A percentile compares a stretch with the other conserved stretches of the same genome.
Conservation (phyloP, 2,797 vertebrate genomes). For the Limnodromus scolopaceus region DNA sequence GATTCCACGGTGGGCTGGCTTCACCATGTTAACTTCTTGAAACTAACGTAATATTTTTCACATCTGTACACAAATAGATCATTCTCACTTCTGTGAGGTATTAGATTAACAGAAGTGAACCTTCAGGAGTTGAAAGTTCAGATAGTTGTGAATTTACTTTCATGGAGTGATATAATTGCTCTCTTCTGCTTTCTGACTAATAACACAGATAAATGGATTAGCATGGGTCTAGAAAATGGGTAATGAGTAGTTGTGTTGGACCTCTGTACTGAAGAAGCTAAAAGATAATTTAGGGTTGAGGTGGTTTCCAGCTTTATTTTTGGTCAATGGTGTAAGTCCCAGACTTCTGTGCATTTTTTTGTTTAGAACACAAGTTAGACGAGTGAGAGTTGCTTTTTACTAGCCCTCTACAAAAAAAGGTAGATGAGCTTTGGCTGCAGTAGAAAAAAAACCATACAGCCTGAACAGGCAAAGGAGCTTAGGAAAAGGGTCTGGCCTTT, state of each 20-base stretch:
- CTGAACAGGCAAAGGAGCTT: not conserved
- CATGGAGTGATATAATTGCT: not conserved
- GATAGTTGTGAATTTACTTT: not conserved
- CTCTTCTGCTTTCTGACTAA: not conserved
- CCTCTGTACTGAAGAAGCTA: not conserved
- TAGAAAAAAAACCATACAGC: not conserved
- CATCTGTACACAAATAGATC: not conserved
- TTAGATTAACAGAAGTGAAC: not conserved
- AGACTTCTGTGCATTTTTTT: not conserved
- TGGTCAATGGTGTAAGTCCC: not conserved
- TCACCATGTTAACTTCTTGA: not conserved
- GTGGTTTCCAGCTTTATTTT: not conserved
- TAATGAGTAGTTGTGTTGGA: not conserved
- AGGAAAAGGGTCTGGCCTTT: not conserved
- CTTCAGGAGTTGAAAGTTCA: not conserved
- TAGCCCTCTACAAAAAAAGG: not conserved
- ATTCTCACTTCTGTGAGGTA: not conserved
- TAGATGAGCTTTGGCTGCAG: not conserved
- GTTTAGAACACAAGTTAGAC: not conserved
- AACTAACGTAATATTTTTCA: not conserved
- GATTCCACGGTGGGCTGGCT: not conserved
- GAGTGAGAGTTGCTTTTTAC: not conserved
- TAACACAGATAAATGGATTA: not conserved
- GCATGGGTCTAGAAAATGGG: not conserved
- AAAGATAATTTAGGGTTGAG: not conserved